These are phyloP conservation scores for Halcyon smyrnensis DNA, from an alignment of 2,797 vertebrate species.

Conservation along the genomic window DNA sequence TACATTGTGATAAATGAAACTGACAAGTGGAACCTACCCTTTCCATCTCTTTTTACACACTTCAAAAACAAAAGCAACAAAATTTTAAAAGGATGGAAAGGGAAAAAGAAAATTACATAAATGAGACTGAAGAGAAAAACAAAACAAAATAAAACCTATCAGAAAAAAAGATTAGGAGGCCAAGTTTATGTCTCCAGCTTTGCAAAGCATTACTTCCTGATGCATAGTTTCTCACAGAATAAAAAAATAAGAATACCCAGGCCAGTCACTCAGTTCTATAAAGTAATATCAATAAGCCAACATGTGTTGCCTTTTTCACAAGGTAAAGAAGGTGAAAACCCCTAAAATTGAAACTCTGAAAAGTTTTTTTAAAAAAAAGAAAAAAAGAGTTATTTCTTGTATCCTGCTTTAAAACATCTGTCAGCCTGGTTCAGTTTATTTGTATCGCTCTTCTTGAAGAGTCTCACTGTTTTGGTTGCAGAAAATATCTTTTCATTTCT, in stretches of 20 bases:
- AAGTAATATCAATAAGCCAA: background rate
- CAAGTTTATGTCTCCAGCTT: slow-evolving; percentile 25
- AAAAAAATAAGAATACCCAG: background rate
- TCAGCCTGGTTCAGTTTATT: background rate
- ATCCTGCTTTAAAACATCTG: background rate
- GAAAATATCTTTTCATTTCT: background rate
- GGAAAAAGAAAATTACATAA: slow-evolving; percentile 5
- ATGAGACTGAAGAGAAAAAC: background rate
- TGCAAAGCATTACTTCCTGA: slow-evolving; percentile 1
- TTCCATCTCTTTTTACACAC: background rate
- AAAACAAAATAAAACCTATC: slow-evolving; percentile 2
- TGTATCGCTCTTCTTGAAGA: background rate
- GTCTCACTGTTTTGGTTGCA: background rate
- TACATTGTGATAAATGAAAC: background rate
- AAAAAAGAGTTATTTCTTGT: background rate
- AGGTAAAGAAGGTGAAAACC: background rate
- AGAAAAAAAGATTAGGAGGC: background rate
- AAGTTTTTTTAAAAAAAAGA: background rate
- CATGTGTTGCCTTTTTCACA: background rate
- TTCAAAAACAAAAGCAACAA: background rate
- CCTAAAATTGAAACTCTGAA: background rate
- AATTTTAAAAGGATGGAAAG: background rate
- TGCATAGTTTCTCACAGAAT: background rate
- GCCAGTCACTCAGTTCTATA: background rate
- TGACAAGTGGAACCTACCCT: background rate